Evolutionary conservation across 2,797 vertebrate species (phyloP).

Genomic region (Enoplosus armatus): DNA sequence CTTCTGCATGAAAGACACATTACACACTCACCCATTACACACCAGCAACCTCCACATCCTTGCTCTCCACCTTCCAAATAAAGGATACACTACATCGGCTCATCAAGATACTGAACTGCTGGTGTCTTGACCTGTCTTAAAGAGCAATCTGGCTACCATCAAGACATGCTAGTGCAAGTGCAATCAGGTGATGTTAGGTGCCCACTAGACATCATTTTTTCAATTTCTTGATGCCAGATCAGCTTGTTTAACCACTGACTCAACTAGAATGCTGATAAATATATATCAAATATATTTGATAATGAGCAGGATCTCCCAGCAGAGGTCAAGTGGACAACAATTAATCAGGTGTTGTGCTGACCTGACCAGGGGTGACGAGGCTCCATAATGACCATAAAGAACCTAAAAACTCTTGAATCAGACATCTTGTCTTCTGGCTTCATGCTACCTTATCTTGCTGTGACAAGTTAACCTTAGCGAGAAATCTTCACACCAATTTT

Average conservation of each 20-base stretch:
- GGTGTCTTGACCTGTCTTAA: background rate
- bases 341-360: background rate
- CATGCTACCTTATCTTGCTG: background rate
- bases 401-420: background rate
- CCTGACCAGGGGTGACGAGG: background rate
- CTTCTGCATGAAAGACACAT: background rate
- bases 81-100: background rate
- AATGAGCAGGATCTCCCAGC: background rate
- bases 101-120: background rate
- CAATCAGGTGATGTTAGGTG: background rate
- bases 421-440: background rate
- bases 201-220: background rate
- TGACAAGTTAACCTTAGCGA: background rate
- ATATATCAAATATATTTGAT: background rate
- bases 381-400: background rate
- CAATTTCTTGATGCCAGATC: background rate
- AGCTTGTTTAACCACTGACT: background rate
- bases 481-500: conserved; percentile 6
- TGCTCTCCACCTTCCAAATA: background rate
- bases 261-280: background rate
- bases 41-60: background rate
- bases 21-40: background rate
- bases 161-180: too few species aligned
- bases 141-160: too few species aligned
- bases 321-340: background rate